These are phyloP conservation scores for Boulengeromyrus knoepffleri DNA, from an alignment of 2,113 vertebrate species.

Conservation along the genomic window DNA sequence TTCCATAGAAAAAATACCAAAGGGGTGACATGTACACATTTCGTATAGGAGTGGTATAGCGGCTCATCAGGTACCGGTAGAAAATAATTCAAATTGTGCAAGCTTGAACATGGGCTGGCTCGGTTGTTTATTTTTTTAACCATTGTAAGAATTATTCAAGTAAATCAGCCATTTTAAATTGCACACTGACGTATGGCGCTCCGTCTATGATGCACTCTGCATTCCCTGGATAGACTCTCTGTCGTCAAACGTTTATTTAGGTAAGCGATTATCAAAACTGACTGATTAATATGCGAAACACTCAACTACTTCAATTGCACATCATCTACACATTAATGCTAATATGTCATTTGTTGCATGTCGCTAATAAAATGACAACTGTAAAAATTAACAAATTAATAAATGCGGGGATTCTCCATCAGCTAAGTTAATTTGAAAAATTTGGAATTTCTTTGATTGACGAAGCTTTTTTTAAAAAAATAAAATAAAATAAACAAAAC, in stretches of 20 bases:
- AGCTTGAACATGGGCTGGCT: neutral
- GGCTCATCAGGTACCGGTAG: neutral
- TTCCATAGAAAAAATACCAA: neutral
- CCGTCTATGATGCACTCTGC: neutral
- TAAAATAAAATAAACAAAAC: neutral
- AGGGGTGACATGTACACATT: neutral
- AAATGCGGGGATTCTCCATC: neutral
- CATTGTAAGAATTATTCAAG: neutral
- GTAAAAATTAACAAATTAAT: neutral
- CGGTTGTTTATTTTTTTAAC: neutral
- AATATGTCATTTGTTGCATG: neutral
- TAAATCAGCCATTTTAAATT: neutral
- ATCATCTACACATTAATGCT: neutral
- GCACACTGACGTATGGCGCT: neutral
- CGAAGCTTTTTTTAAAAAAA: neutral
- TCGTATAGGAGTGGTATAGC: neutral
- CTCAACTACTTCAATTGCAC: neutral
- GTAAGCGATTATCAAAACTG: neutral
- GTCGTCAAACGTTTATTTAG: neutral
- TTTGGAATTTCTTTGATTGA: neutral
- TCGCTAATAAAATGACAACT: neutral
- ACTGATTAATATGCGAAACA: neutral
- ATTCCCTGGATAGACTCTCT: neutral
- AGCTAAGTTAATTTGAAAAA: neutral
- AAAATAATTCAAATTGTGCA: neutral